A percentile compares a stretch with the other conserved stretches of the same genome.
phyloP scores from a whole-genome alignment of 2,113 vertebrate genomes.

The Aix galericulata region DNA sequence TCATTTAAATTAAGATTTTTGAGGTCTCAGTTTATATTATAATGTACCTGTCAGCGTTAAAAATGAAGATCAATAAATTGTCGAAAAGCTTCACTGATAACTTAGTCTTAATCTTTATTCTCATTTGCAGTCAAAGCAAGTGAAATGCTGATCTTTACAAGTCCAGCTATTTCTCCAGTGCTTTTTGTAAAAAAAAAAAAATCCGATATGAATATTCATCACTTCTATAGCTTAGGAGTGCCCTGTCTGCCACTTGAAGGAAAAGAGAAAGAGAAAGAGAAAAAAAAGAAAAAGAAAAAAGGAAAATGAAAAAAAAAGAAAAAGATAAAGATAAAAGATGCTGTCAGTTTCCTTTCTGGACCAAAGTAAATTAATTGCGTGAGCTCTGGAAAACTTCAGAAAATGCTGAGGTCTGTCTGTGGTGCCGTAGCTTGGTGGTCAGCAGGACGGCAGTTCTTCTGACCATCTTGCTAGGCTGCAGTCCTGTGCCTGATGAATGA shows the following conservation, averaged over 20 bases:
- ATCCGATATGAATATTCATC: not conserved
- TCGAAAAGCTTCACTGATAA: not conserved
- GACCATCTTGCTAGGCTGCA: fast-evolving
- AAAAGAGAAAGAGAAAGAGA: too few species aligned
- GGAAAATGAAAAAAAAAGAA: too few species aligned
- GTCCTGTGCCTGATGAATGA: fast-evolving
- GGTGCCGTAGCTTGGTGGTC: not conserved
- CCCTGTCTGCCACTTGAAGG: not conserved
- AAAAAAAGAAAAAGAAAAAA: not conserved
- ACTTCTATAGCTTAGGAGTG: not conserved
- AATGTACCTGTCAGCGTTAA: not conserved
- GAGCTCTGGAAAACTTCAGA: not conserved
- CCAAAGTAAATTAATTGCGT: not conserved
- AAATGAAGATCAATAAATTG: not conserved
- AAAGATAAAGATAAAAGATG: not conserved
- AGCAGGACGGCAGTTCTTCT: not conserved
- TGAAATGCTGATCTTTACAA: not conserved
- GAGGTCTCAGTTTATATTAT: not conserved
- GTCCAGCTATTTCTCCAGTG: not conserved
- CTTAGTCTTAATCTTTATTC: not conserved
- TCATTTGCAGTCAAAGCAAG: not conserved
- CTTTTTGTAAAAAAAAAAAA: not conserved
- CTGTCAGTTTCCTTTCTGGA: not conserved
- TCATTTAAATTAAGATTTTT: not conserved
- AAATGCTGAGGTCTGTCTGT: not conserved